phyloP scores from a whole-genome alignment of 2,888 invertebrate species.

The Ochropleura plecta region DNA sequence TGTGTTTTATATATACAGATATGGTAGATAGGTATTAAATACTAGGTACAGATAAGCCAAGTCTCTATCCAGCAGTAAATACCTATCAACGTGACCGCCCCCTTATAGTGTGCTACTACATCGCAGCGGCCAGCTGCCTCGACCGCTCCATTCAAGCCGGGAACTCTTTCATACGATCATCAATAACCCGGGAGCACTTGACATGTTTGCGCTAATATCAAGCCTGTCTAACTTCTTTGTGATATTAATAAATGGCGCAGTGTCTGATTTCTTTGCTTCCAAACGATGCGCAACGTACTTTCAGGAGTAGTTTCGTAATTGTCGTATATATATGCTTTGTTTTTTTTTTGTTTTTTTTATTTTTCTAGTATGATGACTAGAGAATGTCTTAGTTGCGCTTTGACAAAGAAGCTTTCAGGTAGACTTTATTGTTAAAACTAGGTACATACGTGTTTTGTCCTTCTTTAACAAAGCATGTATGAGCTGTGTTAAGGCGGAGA shows the following conservation, averaged over 20 bases:
- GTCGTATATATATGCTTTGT: background rate
- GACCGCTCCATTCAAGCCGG: constrained; percentile 98
- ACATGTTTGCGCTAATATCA: constrained; percentile 60
- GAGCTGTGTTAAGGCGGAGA: background rate
- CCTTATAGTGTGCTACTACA: constrained; percentile 96
- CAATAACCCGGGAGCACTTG: constrained; percentile 94
- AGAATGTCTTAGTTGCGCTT: constrained; percentile 12
- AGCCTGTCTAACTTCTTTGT: constrained; percentile 51
- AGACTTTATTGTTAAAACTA: background rate
- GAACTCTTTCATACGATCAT: constrained; percentile 98
- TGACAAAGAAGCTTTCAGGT: background rate
- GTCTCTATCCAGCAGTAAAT: background rate
- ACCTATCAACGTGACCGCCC: background rate
- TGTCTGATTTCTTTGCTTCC: constrained; percentile 37
- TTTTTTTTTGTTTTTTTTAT: constrained; percentile 22
- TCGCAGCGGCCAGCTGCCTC: constrained; percentile 96
- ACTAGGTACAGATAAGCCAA: background rate
- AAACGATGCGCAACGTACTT: constrained; percentile 5
- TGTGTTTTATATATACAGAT: too few relatives aligned
- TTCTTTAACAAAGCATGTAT: background rate
- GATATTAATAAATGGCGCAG: constrained; percentile 55
- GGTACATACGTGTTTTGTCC: background rate
- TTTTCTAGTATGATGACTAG: background rate
- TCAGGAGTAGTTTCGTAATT: constrained; percentile 14
- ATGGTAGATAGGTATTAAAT: background rate